Base-by-base conservation (phyloP, 2,113 vertebrate genomes). In the Oceanodroma tethys region DNA sequence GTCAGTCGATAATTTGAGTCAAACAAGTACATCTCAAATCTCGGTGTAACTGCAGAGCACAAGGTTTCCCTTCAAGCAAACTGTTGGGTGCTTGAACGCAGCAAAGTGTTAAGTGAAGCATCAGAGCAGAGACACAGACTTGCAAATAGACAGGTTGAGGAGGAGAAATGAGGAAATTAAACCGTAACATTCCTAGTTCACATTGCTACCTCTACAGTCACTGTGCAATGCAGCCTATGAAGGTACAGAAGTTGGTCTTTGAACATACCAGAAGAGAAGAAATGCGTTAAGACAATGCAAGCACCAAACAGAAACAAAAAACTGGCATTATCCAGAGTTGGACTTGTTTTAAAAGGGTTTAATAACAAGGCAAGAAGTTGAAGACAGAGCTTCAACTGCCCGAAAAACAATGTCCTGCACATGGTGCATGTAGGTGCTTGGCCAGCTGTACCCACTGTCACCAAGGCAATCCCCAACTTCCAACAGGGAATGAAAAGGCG, bases 1-100 rank as follows among this genome's bases (percentile, higher is more conserved):
- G 3, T 1, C 27, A 9, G 14, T 3, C 4, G 1, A 38, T 6
- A 45, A 21, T 1, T 6, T 16, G 27, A 50, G 79, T 52, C 52
- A 23, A 70, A 79, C 1, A 2, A 16, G 47, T 2, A 60, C 66
- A 14, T 16, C 40, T 55, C 53, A 23, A 34, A 53, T 22, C 26
- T 34, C 8, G 4, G 40, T 3, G 20, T 38, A 30, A 23, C 75
- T 9, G 63, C 9, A 14, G 36, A 20, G 38, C 1, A 2, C 0
- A 13, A 81, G 67, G 43, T 45, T 83, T 59, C 53, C 62, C 62
- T 17, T 6, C 65, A 26, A 70, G 50, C 6, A 19, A 73, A 38
- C n/a, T 0, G 2, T 3, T 14, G 43, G 48, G 38, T 56, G 59
- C 25, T 8, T 30, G 22, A 38, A n/a, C 3, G 32, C 27, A 53